Evolutionary conservation across 2,888 invertebrate genomes (phyloP).

Genomic region (Acleris literana): DNA sequence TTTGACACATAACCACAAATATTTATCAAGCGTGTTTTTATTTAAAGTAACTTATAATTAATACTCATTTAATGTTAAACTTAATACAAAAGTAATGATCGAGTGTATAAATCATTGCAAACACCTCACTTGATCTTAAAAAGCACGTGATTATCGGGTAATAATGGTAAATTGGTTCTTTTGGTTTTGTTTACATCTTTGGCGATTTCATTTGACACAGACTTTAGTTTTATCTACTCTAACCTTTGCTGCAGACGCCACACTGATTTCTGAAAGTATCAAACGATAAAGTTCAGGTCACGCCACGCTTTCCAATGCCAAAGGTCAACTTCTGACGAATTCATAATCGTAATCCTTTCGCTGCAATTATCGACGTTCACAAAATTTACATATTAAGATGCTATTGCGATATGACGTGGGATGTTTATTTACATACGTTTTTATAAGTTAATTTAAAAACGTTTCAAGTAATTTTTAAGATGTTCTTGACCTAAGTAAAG

Average conservation of each 20-base stretch:
- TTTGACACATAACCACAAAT: too few relatives aligned
- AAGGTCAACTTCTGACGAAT: conserved; percentile 33
- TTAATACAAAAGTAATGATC: too few relatives aligned
- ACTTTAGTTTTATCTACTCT: too few relatives aligned
- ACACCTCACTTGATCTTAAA: too few relatives aligned
- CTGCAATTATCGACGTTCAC: conserved; percentile 23
- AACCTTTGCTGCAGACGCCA: background rate
- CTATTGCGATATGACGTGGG: conserved; percentile 9
- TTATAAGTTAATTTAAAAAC: background rate
- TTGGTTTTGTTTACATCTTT: too few relatives aligned
- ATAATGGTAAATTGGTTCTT: too few relatives aligned
- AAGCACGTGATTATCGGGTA: too few relatives aligned
- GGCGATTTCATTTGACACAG: too few relatives aligned
- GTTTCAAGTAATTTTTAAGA: background rate
- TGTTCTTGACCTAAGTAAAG: conserved; percentile 2
- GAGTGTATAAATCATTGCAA: too few relatives aligned
- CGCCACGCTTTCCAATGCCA: conserved; percentile 27
- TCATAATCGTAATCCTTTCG: conserved; percentile 12
- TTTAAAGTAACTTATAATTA: too few relatives aligned
- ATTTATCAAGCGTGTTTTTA: too few relatives aligned
- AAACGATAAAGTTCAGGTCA: conserved; percentile 8
- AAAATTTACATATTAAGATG: conserved; percentile 19
- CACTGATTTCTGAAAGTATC: conserved; percentile 18
- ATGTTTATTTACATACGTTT: background rate
- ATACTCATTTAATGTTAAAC: too few relatives aligned